These are phyloP conservation scores for Neosalanx taihuensis DNA, from an alignment of 2,797 vertebrate genomes.

Conservation along the genomic window DNA sequence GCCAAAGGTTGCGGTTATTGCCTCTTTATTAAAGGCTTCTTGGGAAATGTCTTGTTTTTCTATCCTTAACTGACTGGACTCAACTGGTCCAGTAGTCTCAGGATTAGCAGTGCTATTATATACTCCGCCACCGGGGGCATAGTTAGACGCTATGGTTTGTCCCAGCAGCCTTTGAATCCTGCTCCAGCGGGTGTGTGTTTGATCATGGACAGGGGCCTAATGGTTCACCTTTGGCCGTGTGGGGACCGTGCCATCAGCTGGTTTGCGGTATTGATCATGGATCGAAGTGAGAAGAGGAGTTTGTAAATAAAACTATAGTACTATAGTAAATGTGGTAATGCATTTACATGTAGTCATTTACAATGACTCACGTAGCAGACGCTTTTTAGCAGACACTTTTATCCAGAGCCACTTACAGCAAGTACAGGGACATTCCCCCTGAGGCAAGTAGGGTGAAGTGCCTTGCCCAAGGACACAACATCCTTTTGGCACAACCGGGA, in stretches of 20 bases:
- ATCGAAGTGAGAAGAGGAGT: conserved; percentile 20
- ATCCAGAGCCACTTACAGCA: no score
- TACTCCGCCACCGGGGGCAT: conserved; percentile 35
- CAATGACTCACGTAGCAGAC: neutral
- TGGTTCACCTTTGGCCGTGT: conserved; percentile 55
- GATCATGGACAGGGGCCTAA: conserved; percentile 25
- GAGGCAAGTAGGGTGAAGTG: no score
- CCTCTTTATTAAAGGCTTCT: conserved; percentile 30
- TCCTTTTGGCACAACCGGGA: no score
- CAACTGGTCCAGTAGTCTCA: neutral
- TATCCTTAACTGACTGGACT: conserved; percentile 13
- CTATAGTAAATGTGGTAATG: no score
- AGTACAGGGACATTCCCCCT: no score
- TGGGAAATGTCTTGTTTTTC: conserved; percentile 16
- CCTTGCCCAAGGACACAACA: no score
- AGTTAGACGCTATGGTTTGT: conserved; percentile 32
- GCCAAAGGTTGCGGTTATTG: conserved; percentile 37
- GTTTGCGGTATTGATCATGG: conserved; percentile 53
- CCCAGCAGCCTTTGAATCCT: neutral
- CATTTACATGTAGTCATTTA: no score
- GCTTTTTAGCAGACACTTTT: neutral
- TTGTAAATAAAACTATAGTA: conserved; percentile 29
- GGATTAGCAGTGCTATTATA: neutral
- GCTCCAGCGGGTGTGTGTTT: conserved; percentile 25
- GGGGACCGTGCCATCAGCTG: conserved; percentile 42